Evolutionary conservation across 1,140 invertebrate species (phyloP), one percentile per base, ranked within the genome.

Genomic region (Macrostomum lignano): DNA sequence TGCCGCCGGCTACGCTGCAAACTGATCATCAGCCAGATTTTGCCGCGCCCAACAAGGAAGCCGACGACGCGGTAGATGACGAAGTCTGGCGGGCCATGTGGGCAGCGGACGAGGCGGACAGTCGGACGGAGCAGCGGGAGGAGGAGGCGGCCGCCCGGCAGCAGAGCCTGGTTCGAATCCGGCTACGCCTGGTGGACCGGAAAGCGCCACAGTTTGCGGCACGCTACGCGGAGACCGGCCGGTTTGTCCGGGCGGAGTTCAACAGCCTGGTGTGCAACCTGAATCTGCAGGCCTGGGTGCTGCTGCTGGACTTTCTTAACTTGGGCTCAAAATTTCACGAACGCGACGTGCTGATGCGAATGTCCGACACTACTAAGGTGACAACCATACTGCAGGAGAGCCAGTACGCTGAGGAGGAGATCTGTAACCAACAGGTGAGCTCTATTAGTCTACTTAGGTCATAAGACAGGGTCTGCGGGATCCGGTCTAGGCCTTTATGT

Each of bases 221-320:
- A 2, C 60, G 64, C 37, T 68, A 67, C 43, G 60, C 49, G 32
- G 42, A 66, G 57, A 62, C 51, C 4, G 61, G 65, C 37, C 51
- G 62, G 19, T 60, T 57, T 37, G 55, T 69, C n/a, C 60, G 63
- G 33, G 68, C 91, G 4, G 72, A 86, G 48, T 84, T 91, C 49
- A 86, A 79, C 48, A 72, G 74, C 42, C 54, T 93, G 25, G 78
- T 86, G 47, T 61, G 84, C 20, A 69, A 76, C 7, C 67, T 91
- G 15, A 86, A 76, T 49, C 70, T 81, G 11, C 50, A 84, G 47
- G 78, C 78, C 15, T 91, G 79, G 81, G 74, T 82, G 39, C 70
- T 81, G 2, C 68, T 88, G 7, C 62, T 88, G 7, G 79, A 91
- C 52, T 86, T 91, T 49, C 74, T 88, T 21, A 58, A 55, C 17